Evolutionary conservation across 2,888 invertebrate species (phyloP), one percentile per base, ranked within the genome.

Genomic region (Chloromyia formosa): DNA sequence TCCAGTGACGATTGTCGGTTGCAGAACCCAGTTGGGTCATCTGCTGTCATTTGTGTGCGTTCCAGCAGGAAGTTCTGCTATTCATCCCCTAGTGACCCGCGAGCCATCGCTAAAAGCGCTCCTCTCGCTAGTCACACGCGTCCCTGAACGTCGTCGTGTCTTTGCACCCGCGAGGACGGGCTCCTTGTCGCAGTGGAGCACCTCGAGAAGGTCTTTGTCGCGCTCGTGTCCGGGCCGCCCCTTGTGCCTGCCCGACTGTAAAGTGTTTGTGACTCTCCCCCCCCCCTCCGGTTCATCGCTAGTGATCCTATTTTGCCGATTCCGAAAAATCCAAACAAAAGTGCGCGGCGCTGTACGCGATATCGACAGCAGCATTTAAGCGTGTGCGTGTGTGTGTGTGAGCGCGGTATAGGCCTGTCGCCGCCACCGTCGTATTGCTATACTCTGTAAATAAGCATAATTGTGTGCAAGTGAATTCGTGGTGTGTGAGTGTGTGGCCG

Each of bases 141-240:
- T n/a, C 14, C 4, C 49, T n/a, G 49, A 49, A n/a, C 3, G 12
- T n/a, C 49, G 49, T 20, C 16, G 18, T 35, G 66, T 20, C 49
- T 10, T 49, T 49, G 42, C 18, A 12, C 22, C 49, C 49, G n/a
- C n/a, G 2, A 56, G 66, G 45, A 66, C 42, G 62, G 49, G 49
- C 66, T 66, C 66, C 66, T 49, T 66, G 66, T 22, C 66, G 66
- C 56, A 56, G 56, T 35, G 56, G 35, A 58, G 71, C 56, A 56
- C 56, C 23, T 58, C 58, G 58, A 56, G 53, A 53, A 53, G 56
- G 56, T 71, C 71, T 71, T 71, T 71, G 71, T 71, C 71, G 71
- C 40, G 14, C 54, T 71, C 45, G 18, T 12, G n/a, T 35, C 20
- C 1, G 1, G 18, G 10, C 20, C 49, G 22, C n/a, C 27, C 27